Evolutionary conservation across 2,113 vertebrate species (phyloP).

Genomic region (Diglossa brunneiventris): DNA sequence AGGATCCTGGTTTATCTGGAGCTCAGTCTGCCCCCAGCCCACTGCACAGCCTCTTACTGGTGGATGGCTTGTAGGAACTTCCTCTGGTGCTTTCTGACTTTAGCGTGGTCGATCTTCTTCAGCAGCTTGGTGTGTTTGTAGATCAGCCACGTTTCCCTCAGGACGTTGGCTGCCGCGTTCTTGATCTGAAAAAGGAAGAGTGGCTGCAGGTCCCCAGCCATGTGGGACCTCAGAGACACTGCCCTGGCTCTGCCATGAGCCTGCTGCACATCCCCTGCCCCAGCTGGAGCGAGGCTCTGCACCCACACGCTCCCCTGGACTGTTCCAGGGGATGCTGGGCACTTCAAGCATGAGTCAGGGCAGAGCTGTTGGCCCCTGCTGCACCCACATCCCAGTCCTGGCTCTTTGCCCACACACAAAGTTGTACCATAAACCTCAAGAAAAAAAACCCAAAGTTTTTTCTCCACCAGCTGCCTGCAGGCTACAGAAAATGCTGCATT

Average conservation of each 20-base stretch:
- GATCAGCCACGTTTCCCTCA: conserved; percentile 97
- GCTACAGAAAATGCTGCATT: not conserved
- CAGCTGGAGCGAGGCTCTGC: not conserved
- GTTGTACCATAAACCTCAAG: not conserved
- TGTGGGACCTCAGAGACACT: not conserved
- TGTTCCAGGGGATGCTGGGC: not conserved
- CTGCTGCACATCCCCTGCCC: not conserved
- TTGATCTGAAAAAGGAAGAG: conserved; percentile 84
- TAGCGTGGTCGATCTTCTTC: conserved; percentile 96
- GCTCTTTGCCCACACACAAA: not conserved
- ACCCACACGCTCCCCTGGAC: rapidly evolving
- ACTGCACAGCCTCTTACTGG: conserved; percentile 80
- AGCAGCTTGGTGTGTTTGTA: conserved; percentile 97
- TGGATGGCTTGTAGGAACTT: conserved; percentile 98
- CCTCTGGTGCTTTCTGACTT: conserved; percentile 95
- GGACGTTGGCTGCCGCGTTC: conserved; percentile 93
- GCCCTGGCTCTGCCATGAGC: not conserved
- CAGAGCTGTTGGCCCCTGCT: not conserved
- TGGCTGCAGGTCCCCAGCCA: not conserved
- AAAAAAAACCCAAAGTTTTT: not conserved
- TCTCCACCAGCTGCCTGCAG: not conserved
- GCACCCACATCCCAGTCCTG: not conserved
- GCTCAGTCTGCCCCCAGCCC: not conserved
- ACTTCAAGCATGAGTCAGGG: not conserved
- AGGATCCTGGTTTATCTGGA: not conserved